Conservation (phyloP, 2,113 vertebrate genomes). For the Lophius piscatorius region DNA sequence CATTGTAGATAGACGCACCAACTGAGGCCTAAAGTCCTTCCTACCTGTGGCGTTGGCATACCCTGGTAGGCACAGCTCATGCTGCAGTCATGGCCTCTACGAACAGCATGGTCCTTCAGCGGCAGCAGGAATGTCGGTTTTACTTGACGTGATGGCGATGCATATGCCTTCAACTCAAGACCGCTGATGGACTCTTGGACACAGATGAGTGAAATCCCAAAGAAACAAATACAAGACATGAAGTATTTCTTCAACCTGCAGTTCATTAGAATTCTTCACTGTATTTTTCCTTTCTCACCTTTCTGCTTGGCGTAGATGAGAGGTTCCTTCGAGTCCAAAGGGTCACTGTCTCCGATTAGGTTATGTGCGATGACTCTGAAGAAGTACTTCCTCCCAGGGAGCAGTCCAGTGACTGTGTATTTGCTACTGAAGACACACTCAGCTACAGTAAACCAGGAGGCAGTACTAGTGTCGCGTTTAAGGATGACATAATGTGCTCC, state of each 20-base stretch:
- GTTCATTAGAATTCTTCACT: too few relatives aligned
- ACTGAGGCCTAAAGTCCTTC: background rate
- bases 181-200: slow-evolving; percentile 40
- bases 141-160: slow-evolving; percentile 46
- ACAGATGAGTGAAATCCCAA: background rate
- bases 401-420: slow-evolving; percentile 65
- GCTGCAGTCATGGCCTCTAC: slow-evolving; percentile 59
- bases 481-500: slow-evolving; percentile 69
- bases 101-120: slow-evolving; percentile 61
- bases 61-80: slow-evolving; percentile 76
- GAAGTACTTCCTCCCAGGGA: slow-evolving; percentile 77
- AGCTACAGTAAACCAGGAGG: slow-evolving; percentile 64
- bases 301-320: slow-evolving; percentile 69
- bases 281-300: slow-evolving; percentile 46
- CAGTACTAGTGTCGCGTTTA: slow-evolving; percentile 69
- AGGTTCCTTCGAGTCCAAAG: slow-evolving; percentile 72
- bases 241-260: background rate
- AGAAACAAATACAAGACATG: background rate
- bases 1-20: background rate
- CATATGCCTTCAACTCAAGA: slow-evolving; percentile 48
- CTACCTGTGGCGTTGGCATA: slow-evolving; percentile 54
- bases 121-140: slow-evolving; percentile 69
- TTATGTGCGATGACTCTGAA: slow-evolving; percentile 75
- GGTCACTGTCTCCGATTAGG: slow-evolving; percentile 67
- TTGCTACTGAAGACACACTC: slow-evolving; percentile 73